Evolutionary conservation across 2,113 vertebrate species (phyloP).

Genomic region (Colaptes auratus): DNA sequence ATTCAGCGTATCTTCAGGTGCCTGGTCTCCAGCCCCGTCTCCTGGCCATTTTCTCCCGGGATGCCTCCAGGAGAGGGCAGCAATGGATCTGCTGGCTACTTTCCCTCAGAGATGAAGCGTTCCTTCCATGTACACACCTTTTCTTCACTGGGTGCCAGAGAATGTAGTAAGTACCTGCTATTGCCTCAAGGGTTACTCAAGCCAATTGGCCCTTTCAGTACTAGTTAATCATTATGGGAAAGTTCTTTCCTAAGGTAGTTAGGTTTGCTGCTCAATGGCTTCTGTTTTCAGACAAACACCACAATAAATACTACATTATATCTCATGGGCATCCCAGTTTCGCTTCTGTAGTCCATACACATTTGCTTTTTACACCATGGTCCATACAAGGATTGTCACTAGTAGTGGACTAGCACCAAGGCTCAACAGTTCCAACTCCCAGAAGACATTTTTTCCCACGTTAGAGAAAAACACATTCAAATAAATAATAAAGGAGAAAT

Average conservation of each 20-base stretch:
- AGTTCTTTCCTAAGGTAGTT: constrained; percentile 43
- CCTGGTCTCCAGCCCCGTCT: neutral
- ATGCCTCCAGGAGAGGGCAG: constrained; percentile 72
- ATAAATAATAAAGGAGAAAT: neutral
- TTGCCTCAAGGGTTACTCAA: constrained; percentile 39
- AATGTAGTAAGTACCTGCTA: neutral
- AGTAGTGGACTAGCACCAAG: neutral
- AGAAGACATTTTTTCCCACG: neutral
- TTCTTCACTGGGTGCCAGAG: neutral
- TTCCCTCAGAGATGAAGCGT: neutral
- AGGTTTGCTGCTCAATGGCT: neutral
- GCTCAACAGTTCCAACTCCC: neutral
- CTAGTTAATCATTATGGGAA: constrained; percentile 62
- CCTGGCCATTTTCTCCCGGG: neutral
- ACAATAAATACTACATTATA: neutral
- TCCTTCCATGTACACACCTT: neutral
- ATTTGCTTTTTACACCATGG: neutral
- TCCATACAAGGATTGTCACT: neutral
- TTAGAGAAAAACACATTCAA: neutral
- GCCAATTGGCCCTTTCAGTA: constrained; percentile 36
- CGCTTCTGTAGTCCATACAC: accelerated
- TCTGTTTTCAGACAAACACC: neutral
- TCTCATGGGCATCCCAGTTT: neutral
- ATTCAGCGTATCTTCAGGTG: neutral
- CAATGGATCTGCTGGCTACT: constrained; percentile 48